These are phyloP conservation scores for Plecotus auritus DNA, from an alignment of 2,113 vertebrate genomes.

Conservation along the genomic window DNA sequence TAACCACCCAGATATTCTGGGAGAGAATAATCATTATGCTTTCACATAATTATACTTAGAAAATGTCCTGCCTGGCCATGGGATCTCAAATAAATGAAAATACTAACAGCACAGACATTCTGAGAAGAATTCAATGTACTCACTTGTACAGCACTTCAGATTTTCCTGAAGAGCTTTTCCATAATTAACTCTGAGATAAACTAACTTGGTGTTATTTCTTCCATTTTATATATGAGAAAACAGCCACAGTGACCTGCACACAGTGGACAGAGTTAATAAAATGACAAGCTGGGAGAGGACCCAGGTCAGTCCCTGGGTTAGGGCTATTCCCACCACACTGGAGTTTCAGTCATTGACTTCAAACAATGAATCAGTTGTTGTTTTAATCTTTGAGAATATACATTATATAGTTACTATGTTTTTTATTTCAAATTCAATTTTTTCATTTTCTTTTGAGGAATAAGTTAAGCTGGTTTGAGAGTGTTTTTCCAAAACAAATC, in stretches of 20 bases:
- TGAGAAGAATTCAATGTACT: neutral
- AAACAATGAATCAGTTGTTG: neutral
- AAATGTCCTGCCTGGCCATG: neutral
- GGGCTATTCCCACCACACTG: neutral
- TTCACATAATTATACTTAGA: neutral
- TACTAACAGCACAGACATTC: neutral
- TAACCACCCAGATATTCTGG: neutral
- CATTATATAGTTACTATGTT: neutral
- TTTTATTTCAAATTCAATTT: neutral
- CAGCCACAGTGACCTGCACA: neutral
- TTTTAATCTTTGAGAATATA: neutral
- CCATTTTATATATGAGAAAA: neutral
- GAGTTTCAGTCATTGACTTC: neutral
- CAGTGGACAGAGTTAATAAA: neutral
- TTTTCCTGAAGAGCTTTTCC: neutral
- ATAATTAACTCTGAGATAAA: neutral
- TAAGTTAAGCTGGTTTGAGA: neutral
- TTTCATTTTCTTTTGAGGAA: neutral
- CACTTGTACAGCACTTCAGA: neutral
- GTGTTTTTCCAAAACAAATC: neutral
- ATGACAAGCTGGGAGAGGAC: neutral
- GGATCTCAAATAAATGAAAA: neutral
- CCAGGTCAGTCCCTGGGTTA: neutral
- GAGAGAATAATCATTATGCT: neutral
- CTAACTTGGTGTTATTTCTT: neutral